These are phyloP conservation scores for Trichoplax adhaerens DNA, from an alignment of 37 sponge, comb jelly and placozoan genomes.

Conservation along the genomic window DNA sequence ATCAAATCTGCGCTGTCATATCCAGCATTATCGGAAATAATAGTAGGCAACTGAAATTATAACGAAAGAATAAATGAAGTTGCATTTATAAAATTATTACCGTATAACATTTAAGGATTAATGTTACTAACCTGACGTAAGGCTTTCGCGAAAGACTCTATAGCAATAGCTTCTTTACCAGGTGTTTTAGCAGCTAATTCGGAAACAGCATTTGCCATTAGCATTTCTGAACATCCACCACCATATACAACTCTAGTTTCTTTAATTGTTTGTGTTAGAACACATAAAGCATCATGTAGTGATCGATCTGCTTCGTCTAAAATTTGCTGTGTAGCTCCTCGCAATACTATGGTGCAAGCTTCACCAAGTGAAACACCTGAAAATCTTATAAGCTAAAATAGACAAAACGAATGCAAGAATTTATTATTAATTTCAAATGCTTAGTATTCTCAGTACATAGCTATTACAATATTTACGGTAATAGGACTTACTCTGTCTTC, in stretches of 20 bases:
- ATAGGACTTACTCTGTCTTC: conserved; percentile 69
- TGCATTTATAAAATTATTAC: neutral
- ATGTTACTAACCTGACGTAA: conserved; percentile 42
- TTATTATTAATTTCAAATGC: too few relatives aligned
- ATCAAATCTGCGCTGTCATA: conserved; percentile 91
- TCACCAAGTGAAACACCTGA: conserved; percentile 82
- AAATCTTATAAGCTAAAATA: conserved; percentile 31
- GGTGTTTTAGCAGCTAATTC: conserved; percentile 68
- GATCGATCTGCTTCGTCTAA: conserved; percentile 94
- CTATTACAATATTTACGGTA: too few relatives aligned
- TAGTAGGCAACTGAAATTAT: conserved; percentile 56
- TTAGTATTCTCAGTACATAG: too few relatives aligned
- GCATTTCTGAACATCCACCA: conserved; percentile 92
- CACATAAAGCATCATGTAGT: conserved; percentile 95
- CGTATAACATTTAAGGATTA: neutral
- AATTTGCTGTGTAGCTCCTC: conserved; percentile 98
- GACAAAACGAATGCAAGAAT: too few relatives aligned
- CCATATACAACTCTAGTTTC: conserved; percentile 84
- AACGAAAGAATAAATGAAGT: neutral
- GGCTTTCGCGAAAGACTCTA: conserved; percentile 85
- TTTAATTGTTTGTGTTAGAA: conserved; percentile 85
- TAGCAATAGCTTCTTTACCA: conserved; percentile 90
- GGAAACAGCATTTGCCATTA: conserved; percentile 90
- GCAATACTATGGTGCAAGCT: conserved; percentile 86
- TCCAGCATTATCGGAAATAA: conserved; percentile 93